Base-by-base conservation (phyloP, 2,797 vertebrate genomes). In the Hybognathus amarus region DNA sequence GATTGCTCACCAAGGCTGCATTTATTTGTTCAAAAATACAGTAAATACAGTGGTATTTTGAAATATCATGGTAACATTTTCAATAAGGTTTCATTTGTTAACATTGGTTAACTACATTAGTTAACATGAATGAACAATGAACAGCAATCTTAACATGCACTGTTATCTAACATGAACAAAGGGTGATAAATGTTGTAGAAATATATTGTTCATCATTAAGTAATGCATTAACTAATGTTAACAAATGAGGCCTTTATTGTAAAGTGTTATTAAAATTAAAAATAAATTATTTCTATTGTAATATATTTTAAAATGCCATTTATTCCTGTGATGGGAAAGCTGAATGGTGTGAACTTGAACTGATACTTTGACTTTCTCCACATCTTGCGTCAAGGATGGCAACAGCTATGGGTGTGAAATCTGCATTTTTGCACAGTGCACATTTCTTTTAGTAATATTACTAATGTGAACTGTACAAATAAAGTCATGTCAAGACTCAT, bases 401-500 rank as follows among this genome's bases (percentile, higher is more conserved):
- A 52, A 50, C 4, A 11, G n/a, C 18, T 18, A 13, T n/a, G 27
- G 64, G 76, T 24, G 54, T 36, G 40, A 73, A 73, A 74, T 71
- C 18, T 22, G n/a, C 74, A 81, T 73, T 33, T 63, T 18, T 74
- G 20, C 42, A 27, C 27, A 36, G 17, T 47, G 27, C 24, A 50
- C 6, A 17, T 66, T 79, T 54, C 11, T 36, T 54, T 80, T n/a
- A 52, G 9, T 52, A 52, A 40, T 75, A 66, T 75, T 50, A 66
- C 45, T 50, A 45, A 52, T 38, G 45, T 64, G 56, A 66, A 64
- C 18, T 40, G 70, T 59, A 66, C 59, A 82, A 75, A 82, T 82
- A 82, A 82, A 82, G 54, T 27, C 54, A 33, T 61, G 79, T 80
- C 56, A 80, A 61, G 54, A 71, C 67, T 70, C n/a, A 68, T 68